These are phyloP conservation scores for Colius striatus DNA, from an alignment of 2,113 vertebrate genomes.

Conservation along the genomic window DNA sequence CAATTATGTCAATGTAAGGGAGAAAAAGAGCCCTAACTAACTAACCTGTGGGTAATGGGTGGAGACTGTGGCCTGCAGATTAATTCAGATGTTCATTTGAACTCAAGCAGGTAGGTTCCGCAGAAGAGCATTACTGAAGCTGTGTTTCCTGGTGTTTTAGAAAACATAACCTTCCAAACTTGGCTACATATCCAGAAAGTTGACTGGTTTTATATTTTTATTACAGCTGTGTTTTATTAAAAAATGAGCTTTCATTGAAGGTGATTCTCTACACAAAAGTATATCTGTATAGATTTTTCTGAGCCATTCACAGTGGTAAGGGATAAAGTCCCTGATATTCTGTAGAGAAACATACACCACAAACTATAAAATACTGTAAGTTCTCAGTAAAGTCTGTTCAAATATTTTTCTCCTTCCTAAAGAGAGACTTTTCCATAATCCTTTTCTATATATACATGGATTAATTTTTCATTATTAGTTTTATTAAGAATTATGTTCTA, in stretches of 20 bases:
- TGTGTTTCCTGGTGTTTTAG: not conserved
- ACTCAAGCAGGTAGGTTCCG: not conserved
- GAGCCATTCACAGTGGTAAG: not conserved
- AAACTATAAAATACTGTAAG: not conserved
- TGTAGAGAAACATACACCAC: not conserved
- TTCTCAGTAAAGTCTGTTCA: not conserved
- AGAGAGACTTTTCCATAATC: not conserved
- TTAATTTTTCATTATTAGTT: slow-evolving; percentile 45
- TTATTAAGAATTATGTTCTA: slow-evolving; percentile 38
- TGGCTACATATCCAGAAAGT: not conserved
- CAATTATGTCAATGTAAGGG: not conserved
- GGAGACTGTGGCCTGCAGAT: not conserved
- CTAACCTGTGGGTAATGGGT: not conserved
- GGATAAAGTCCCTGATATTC: not conserved
- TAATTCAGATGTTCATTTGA: not conserved
- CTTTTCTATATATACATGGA: not conserved
- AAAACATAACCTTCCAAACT: not conserved
- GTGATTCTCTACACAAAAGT: not conserved
- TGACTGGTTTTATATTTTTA: not conserved
- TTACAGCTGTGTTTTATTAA: not conserved
- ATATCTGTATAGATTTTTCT: not conserved
- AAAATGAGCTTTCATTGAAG: not conserved
- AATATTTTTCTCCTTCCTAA: not conserved
- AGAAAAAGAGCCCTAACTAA: not conserved
- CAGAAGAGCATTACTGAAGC: not conserved